Evolutionary conservation across 2,797 vertebrate species (phyloP).

Genomic region (Sciurus carolinensis): DNA sequence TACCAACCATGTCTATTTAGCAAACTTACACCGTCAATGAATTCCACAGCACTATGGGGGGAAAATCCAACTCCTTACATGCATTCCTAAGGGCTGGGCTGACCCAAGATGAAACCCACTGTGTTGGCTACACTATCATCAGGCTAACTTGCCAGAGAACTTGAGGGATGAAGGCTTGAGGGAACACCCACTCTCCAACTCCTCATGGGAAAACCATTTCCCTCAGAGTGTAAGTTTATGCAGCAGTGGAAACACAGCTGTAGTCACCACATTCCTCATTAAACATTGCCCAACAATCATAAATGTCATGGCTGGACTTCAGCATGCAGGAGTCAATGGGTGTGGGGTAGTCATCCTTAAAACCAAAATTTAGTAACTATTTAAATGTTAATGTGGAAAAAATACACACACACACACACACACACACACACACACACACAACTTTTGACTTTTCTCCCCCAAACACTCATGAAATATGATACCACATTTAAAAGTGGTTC

Average conservation of each 20-base stretch:
- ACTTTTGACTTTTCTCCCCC: background rate
- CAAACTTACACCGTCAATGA: background rate
- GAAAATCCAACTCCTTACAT: background rate
- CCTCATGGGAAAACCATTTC: background rate
- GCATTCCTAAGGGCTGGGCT: background rate
- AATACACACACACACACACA: background rate
- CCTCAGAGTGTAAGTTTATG: background rate
- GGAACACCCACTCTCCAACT: background rate
- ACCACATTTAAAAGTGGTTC: background rate
- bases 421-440: background rate
- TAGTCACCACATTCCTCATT: background rate
- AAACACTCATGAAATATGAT: background rate
- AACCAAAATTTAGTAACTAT: background rate
- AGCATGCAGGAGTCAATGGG: background rate
- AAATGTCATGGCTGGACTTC: background rate
- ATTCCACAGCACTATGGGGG: background rate
- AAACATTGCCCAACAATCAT: background rate
- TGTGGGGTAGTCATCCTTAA: background rate
- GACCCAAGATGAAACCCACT: background rate
- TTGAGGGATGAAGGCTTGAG: background rate
- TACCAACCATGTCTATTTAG: background rate
- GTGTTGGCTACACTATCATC: rapidly evolving
- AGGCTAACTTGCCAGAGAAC: background rate
- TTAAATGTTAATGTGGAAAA: background rate
- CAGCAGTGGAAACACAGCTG: background rate